Base-by-base conservation (phyloP, 2,888 invertebrate species). In the Lasioglossum malachurum region DNA sequence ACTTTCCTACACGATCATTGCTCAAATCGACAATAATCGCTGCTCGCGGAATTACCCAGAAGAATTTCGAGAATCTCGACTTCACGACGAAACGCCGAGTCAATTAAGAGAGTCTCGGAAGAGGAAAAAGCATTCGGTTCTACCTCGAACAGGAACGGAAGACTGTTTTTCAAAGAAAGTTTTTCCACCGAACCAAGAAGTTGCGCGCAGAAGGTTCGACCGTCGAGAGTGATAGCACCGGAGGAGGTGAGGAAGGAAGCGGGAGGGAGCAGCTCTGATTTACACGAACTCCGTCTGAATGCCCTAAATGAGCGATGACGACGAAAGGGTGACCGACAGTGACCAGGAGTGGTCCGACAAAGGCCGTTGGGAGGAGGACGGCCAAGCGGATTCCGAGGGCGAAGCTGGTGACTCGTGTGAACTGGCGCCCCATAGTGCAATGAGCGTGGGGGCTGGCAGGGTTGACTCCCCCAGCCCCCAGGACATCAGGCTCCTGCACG, bases 231-330 rank as follows among this genome's bases (percentile, higher is more conserved):
- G 16, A 31, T 31, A 64, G 60, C 10, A 23, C 23, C 23, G 53
- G 53, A n/a, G 23, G 2, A 23, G 8, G 23, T 23, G 8, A 57
- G 57, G n/a, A n/a, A 12, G 10, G 12, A 14, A 60, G 12, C 16
- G 16, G 27, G 64, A 64, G 35, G 8, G 16, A 60, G 60, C 14
- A 60, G 7, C 67, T 84, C 87, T 23, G 84, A 75, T 84, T 84
- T 4, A 19, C 46, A 31, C 31, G 87, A 69, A 75, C 73, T 79
- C 88, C 82, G 92, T 86, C 60, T 84, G 84, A 90, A 93, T 93
- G 93, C 88, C 91, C 93, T 94, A 94, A 94, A 95, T 95, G 95
- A 94, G 94, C 94, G 94, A 95, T 94, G 94, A 91, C 89, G 94
- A 93, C 91, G 93, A 92, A 91, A 93, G 92, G 89, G 91, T 94